Percentiles rank a stretch among this genome's conserved stretches.
These are phyloP conservation scores for Corydoras sp. DNA, from an alignment of 2,113 vertebrate species.

Conservation along the genomic window DNA sequence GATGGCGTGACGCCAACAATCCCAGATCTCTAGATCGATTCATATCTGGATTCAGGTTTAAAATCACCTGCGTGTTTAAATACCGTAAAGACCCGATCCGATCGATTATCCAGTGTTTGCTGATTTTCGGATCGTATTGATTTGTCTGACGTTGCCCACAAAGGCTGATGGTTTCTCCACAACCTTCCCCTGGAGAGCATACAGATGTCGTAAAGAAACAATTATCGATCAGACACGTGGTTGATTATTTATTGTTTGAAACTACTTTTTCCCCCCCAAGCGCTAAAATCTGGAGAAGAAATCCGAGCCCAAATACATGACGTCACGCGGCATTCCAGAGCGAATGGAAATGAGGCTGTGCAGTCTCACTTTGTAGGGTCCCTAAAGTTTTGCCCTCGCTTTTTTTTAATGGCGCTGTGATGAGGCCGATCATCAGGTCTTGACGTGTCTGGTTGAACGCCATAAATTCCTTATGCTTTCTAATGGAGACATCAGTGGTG, in stretches of 20 bases:
- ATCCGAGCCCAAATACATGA: slow-evolving; percentile 46
- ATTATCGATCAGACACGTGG: neutral
- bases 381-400: neutral
- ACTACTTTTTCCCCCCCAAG: neutral
- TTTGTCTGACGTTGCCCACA: too few relatives aligned
- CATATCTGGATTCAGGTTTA: neutral
- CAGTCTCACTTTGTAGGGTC: neutral
- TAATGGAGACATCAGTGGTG: too few relatives aligned
- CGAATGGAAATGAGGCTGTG: slow-evolving; percentile 14
- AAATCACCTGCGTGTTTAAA: neutral
- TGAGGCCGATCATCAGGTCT: neutral
- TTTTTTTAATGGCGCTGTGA: neutral
- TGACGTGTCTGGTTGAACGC: neutral
- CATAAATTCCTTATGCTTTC: too few relatives aligned
- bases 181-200: too few relatives aligned
- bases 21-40: neutral
- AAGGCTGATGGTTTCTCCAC: too few relatives aligned
- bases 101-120: slow-evolving; percentile 4
- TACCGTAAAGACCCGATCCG: neutral
- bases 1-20: slow-evolving; percentile 18
- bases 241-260: neutral
- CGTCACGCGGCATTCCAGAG: slow-evolving; percentile 45
- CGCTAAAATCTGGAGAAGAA: slow-evolving; percentile 20
- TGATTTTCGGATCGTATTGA: neutral
- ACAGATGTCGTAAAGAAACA: too few relatives aligned